Evolutionary conservation across 2,797 vertebrate genomes (phyloP), one percentile per base, ranked within the genome.

Genomic region (Tauraco hartlaubi): DNA sequence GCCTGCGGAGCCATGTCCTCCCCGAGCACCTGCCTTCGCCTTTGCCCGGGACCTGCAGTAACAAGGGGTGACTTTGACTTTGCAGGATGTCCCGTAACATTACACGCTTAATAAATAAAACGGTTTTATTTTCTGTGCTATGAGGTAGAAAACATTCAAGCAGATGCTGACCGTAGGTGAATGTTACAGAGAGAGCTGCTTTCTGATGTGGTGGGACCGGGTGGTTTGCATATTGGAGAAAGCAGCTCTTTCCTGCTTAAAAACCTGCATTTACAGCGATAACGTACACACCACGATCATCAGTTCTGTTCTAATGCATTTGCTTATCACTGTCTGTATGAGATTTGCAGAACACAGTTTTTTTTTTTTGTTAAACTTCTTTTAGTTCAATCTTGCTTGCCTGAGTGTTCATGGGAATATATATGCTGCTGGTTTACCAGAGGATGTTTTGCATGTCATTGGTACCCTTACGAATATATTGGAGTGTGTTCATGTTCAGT

Each of bases 1-100:
- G 10, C 1, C n/a, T n/a, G 35, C 35, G 35, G n/a, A n/a, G 81
- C 31, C 23, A 0, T 12, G 55, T 49, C 8, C 1, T 56, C 49
- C 62, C 15, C 18, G 11, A 4, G n/a, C n/a, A 9, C 43, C 6
- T 11, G 2, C 3, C 6, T 22, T 54, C 11, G 5, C 23, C 29
- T 15, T 48, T 41, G 18, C 33, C 23, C 29, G 3, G 22, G 26
- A 7, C 19, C 29, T 39, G 6, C 6, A 3, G 7, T 21, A 17
- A 7, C 0, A 0, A 51, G 0, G 0, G 16, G 29, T 10, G 37
- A 22, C 54, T 52, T 71, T 4, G 19, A 4, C 37, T 66, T 77
- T 44, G 43, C 9, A 33, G 55, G n/a, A 9, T 28, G 44, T 68
- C 15, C 23, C 3, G 2, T 33, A 15, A 25, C 3, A 1, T 46